Evolutionary conservation across 64 coral and sea anemone species (phyloP).

Genomic region (Actinia tenebrosa): DNA sequence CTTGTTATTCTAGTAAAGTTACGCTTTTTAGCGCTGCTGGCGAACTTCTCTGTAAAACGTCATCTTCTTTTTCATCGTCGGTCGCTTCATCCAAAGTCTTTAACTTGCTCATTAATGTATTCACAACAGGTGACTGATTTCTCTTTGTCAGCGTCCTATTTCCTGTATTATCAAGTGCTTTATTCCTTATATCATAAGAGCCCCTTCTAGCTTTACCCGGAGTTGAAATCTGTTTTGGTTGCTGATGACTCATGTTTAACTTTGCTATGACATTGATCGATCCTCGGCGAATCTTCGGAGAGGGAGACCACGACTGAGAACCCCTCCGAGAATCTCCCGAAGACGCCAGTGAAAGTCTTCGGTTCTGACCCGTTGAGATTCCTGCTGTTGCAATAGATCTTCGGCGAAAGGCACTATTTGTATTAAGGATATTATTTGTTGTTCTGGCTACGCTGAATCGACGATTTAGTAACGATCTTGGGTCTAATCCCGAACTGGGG

Average conservation of each 20-base stretch:
- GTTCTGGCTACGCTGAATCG: constrained; percentile 57
- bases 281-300: constrained; percentile 49
- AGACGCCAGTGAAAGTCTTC: constrained; percentile 29
- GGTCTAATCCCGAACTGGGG: background rate
- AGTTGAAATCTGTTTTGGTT: background rate
- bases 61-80: constrained; percentile 34
- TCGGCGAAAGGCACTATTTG: constrained; percentile 36
- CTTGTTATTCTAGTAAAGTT: background rate
- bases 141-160: background rate
- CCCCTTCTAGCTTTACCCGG: background rate
- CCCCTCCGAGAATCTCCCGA: background rate
- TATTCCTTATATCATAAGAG: constrained; percentile 24
- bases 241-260: background rate
- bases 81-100: constrained; percentile 56
- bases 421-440: constrained; percentile 16
- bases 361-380: background rate
- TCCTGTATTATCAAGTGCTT: background rate
- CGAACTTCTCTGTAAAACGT: constrained; percentile 44
- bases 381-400: constrained; percentile 52
- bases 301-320: constrained; percentile 17
- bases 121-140: background rate
- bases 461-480: constrained; percentile 17
- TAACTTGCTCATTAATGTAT: constrained; percentile 39
- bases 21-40: constrained; percentile 8
- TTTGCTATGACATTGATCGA: constrained; percentile 44